Base-by-base conservation (phyloP, 64 coral and sea anemone genomes). In the Catalaphyllia jardinei region DNA sequence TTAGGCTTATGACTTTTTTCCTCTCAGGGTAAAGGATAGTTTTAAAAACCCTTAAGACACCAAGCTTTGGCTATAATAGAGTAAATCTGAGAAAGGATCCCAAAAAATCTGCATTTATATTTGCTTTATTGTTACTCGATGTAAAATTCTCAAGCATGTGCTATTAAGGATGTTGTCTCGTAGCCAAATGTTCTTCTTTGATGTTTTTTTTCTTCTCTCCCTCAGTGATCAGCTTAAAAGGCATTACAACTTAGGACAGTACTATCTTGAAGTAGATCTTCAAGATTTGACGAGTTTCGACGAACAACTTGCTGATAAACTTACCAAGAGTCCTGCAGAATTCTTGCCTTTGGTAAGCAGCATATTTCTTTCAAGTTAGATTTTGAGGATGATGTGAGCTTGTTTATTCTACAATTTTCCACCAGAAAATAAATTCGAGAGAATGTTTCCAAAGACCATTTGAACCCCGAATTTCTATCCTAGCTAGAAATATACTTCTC, bases 271-370 rank as follows among this genome's bases (percentile, higher is more conserved):
- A 78, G 88, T 99, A 67, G 94, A 99, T 74, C 60, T 99, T 8
- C 90, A 98, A 87, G 96, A 98, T 80, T 72, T 98, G 63, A 82
- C 89, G 24, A 98, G 89, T 59, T 98, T 78, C 89, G 97, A 99
- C 75, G 97, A 99, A 57, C 79, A 87, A 74, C 89, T 99, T 88
- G 84, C 82, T 28, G 97, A 99, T 75, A 99, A 93, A 74, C 94
- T 99, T 22, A 73, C 75, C 15, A 99, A 99, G 65, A 95, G 88
- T 33, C 97, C 97, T 20, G 77, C 88, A 75, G 97, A 95, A 46
- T 95, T 90, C 29, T 91, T 99, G 28, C 97, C 97, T 74, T 67
- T 99, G 86, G 97, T 99, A 85, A 79, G 89, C 69, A 80, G n/a
- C 19, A 22, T 1, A 0, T 69, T 69, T 8, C 29, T n/a, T 24